Percentiles rank a stretch among this genome's conserved stretches.
Conservation (phyloP, 2,888 invertebrate genomes). For the Dugesia japonica region DNA sequence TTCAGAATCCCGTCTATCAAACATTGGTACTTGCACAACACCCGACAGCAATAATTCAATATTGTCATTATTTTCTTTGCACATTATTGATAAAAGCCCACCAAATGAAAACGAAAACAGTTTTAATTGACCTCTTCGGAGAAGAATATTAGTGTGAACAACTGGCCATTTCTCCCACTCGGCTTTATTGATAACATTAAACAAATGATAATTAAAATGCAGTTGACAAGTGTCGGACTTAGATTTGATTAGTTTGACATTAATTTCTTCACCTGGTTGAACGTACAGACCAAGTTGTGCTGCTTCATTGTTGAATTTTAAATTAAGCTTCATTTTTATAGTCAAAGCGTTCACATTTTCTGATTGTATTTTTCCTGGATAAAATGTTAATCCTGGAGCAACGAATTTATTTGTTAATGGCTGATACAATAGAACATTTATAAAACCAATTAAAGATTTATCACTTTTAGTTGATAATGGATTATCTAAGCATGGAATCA, state of each 20-base stretch:
- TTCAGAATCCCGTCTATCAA: not conserved
- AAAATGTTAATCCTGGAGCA: not conserved
- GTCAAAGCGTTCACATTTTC: not conserved
- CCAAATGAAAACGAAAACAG: not conserved
- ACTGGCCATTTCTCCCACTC: not conserved
- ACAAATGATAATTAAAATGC: not conserved
- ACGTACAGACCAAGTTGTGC: not conserved
- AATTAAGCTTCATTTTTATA: not conserved
- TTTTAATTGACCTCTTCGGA: not conserved
- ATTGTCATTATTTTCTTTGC: not conserved
- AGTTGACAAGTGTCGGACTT: not conserved
- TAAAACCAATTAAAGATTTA: not conserved
- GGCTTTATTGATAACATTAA: not conserved
- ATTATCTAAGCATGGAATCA: not conserved
- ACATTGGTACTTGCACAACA: conserved; percentile 1
- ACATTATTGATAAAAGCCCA: not conserved
- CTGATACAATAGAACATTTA: not conserved
- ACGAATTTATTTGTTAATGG: not conserved
- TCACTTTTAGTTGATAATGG: not conserved
- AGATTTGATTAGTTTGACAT: not conserved
- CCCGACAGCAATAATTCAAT: not conserved
- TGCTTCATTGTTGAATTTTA: not conserved
- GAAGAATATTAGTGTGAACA: not conserved
- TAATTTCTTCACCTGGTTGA: not conserved
- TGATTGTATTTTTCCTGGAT: not conserved